Evolutionary conservation across 2,113 vertebrate species (phyloP).

Genomic region (Thinocorus orbignyianus): DNA sequence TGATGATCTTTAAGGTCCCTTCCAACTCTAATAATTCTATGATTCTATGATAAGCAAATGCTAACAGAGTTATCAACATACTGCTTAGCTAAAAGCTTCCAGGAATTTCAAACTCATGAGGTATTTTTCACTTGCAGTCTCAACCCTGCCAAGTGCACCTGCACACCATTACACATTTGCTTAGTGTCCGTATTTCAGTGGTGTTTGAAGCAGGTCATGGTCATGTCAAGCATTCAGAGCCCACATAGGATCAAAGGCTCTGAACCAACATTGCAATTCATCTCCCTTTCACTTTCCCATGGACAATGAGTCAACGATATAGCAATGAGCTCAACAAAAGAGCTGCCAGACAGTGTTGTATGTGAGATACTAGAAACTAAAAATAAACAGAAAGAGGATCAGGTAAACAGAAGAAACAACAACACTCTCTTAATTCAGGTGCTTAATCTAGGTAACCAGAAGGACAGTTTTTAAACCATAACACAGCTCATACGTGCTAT

Average conservation of each 20-base stretch:
- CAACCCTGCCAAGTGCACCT: neutral
- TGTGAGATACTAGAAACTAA: neutral
- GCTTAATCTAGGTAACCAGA: neutral
- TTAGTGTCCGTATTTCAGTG: neutral
- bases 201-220: neutral
- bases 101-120: neutral
- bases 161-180: neutral
- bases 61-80: neutral
- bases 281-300: neutral
- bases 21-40: neutral
- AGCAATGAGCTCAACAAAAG: neutral
- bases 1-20: neutral
- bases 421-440: neutral
- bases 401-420: neutral
- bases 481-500: rapidly evolving
- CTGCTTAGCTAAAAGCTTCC: neutral
- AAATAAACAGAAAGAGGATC: neutral
- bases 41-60: neutral
- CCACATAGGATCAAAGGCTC: neutral
- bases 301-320: neutral
- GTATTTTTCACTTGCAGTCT: neutral
- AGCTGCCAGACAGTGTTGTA: neutral
- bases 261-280: neutral
- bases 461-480: neutral
- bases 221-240: neutral